Base-by-base conservation (phyloP, 64 coral and sea anemone genomes). In the Dendrophyllia cribrosa region DNA sequence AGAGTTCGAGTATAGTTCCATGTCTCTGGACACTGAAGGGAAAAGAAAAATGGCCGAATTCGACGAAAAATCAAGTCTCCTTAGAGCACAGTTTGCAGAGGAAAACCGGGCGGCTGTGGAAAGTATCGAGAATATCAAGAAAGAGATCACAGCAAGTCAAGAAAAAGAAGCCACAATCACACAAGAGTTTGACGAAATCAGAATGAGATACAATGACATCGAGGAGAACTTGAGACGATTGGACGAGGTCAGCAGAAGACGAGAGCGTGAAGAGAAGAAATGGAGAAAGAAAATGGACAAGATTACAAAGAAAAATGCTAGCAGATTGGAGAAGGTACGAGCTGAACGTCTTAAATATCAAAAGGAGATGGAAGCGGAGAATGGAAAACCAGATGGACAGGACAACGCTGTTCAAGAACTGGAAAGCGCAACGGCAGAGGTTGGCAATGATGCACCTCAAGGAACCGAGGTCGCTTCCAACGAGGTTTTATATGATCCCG, bases 241-340 rank as follows among this genome's bases (percentile, higher is more conserved):
- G n/a, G 75, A 77, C 24, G n/a, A 77, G 75, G 24, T 77, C 0
- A 19, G 19, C n/a, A n/a, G 51, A 77, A 77, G 75, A 55, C 75
- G 75, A 23, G 75, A 77, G 75, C 75, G 49, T 50, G 75, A 77
- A 6, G 75, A 77, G 3, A 55, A 51, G 8, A 77, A 77, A 49
- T 77, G 75, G 75, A 77, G 46, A 24, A 20, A 55, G 51, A 77
- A 53, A 23, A 77, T 55, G 6, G 75, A 77, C 6, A 56, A 23
- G 7, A 77, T 23, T 9, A 77, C 9, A 49, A 77, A 21, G 17
- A 77, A 77, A 55, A 55, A 53, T 9, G 50, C 49, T 22, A 9
- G 19, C 2, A 77, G 50, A 22, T 20, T 77, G 20, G 75, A 55
- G 74, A 52, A 77, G 45, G 3, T 77, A 55, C 49, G 75, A 49